Evolutionary conservation across 2,888 invertebrate species (phyloP), one percentile per base, ranked within the genome.

Genomic region (Sarcophaga caerulescens): DNA sequence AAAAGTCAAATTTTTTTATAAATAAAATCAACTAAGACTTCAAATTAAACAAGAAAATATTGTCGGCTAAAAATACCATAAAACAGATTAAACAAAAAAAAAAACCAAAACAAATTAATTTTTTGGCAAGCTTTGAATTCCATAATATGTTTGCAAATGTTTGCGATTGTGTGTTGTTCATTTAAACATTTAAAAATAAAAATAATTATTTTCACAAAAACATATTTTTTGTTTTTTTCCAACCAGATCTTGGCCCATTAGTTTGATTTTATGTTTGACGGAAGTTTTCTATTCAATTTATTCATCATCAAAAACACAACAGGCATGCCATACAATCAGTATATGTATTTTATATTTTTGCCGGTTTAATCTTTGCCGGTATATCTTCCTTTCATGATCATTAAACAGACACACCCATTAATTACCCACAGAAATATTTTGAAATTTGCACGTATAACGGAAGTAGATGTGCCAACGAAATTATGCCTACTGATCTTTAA

Each of bases 401-500:
- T 59, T 66, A 74, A 8, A 65, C 3, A 21, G 52, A 79, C 62
- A 63, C 52, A 35, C 35, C 70, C 63, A 73, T 44, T 35, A 25
- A 47, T 47, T 35, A 60, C 3, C 4, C 52, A 25, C 25, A 25
- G 14, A 70, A 45, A 35, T 59, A 17, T 23, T 35, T 10, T 52
- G 23, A 25, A 14, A 65, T 59, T 11, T 19, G 65, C 73, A 45
- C 44, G 62, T 63, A 59, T 25, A 71, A 73, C 76, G 80, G 80
- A 81, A 76, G 80, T 80, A 52, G 71, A 62, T 76, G 75, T 71
- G 65, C 65, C 70, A 71, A 65, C 19, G 62, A 81, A 74, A 63
- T 74, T 77, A 77, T 63, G 77, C 81, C 84, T 85, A 85, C 59
- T 44, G 66, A 66, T 84, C 52, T 47, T 69, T 1, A n/a, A 17